phyloP scores from a whole-genome alignment of 2,113 vertebrate species.

The Egretta garzetta region DNA sequence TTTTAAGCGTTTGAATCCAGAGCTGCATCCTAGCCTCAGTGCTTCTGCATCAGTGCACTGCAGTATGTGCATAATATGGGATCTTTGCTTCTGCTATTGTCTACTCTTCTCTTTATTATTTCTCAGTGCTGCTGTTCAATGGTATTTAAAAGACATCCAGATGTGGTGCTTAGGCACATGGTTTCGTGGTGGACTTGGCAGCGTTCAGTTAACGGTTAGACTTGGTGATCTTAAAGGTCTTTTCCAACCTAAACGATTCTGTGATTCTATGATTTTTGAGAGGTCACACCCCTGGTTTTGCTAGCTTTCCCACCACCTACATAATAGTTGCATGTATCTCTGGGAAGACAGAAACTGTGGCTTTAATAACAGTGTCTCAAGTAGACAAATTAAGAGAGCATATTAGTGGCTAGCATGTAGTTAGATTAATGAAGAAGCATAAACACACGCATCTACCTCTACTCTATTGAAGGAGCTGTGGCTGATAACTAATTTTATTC shows the following conservation, averaged over 20 bases:
- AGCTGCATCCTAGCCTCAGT: neutral
- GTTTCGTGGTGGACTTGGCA: no score
- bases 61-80: neutral
- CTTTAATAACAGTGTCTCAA: neutral
- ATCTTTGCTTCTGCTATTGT: neutral
- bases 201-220: no score
- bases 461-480: neutral
- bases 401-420: neutral
- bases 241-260: no score
- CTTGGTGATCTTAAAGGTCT: no score
- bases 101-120: neutral
- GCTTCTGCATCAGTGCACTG: neutral
- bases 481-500: neutral
- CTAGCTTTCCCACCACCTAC: neutral
- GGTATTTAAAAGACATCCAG: no score
- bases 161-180: no score
- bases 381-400: neutral
- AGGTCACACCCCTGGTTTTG: neutral
- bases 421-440: neutral
- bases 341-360: neutral
- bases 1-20: neutral
- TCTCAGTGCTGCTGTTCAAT: neutral
- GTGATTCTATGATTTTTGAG: neutral
- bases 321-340: neutral
- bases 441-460: rapidly evolving